Evolutionary conservation across 2,113 vertebrate genomes (phyloP), one percentile per base, ranked within the genome.

Genomic region (Sminthopsis crassicaudata): DNA sequence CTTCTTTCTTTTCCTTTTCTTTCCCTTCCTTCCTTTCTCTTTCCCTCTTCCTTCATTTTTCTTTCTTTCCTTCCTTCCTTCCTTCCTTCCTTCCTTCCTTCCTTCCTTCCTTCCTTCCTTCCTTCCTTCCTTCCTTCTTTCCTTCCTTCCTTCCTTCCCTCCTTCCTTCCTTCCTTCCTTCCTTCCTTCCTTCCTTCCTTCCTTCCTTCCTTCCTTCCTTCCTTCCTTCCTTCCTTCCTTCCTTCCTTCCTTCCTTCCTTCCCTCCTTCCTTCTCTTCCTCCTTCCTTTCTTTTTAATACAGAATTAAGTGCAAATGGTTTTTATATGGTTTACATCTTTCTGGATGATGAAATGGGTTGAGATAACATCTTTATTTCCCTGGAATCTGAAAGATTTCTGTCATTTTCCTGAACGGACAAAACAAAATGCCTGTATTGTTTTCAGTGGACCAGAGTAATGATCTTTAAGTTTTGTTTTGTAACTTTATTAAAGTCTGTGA

Each of bases 271-370:
- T n/a, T n/a, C n/a, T 2, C 2, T 36, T 3, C 57, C 1, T 14
- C 14, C 57, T 36, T 92, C 2, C 50, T 93, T 6, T 67, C 25
- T 4, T 8, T 46, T 55, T 6, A 2, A 30, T 2, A 88, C 12
- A 22, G 90, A 91, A 92, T n/a, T 90, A 90, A 94, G 8, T 90
- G 7, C 53, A 91, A 94, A 60, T n/a, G 88, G 22, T 50, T 90
- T 95, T 76, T 76, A 88, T 92, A 8, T 76, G 53, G 36, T n/a
- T 95, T 94, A 46, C 60, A 91, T 53, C 27, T 94, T 94, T 90
- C 90, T 27, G 52, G 91, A 19, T 94, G 95, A n/a, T 91, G 52
- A 95, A 48, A 89, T 90, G 84, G 93, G 22, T 25, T 94, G 90
- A 48, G 27, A 89, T 30, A 88, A 51, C 53, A 12, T 89, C 89